A percentile compares a stretch with the other conserved stretches of the same genome.
Evolutionary conservation across 1,140 invertebrate genomes (phyloP).

Genomic region (Myzus persicae): DNA sequence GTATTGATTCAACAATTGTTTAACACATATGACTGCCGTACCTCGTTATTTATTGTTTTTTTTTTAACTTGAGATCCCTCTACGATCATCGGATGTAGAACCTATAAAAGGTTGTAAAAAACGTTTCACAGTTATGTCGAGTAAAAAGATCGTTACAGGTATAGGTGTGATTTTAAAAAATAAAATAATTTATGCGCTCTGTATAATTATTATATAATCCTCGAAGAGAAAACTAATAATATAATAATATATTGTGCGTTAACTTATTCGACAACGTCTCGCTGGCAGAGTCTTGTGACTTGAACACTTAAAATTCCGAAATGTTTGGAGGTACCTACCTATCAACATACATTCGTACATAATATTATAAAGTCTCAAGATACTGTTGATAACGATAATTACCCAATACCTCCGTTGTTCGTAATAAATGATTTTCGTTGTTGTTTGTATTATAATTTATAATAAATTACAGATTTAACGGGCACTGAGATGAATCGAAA

Average conservation of each 20-base stretch:
- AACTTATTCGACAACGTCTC: not conserved
- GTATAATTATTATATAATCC: not conserved
- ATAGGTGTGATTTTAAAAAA: not conserved
- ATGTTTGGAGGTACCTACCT: not conserved
- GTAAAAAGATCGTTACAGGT: too few relatives aligned
- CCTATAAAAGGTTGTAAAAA: not conserved
- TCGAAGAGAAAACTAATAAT: not conserved
- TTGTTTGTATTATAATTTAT: not conserved
- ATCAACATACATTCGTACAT: not conserved
- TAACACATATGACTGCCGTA: not conserved
- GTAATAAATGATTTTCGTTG: not conserved
- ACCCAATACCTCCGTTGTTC: not conserved
- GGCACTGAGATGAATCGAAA: not conserved
- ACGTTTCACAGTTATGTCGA: too few relatives aligned
- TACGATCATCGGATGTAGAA: not conserved
- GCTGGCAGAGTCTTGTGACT: not conserved
- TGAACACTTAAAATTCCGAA: not conserved
- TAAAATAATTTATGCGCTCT: not conserved
- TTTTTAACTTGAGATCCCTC: not conserved
- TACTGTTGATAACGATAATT: not conserved
- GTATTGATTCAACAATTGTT: not conserved
- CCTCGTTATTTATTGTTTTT: not conserved
- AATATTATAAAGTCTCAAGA: not conserved
- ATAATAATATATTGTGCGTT: not conserved
- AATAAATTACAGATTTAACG: conserved; percentile 4